phyloP scores from a whole-genome alignment of 1,140 invertebrate genomes.

The Drosophila sechellia region DNA sequence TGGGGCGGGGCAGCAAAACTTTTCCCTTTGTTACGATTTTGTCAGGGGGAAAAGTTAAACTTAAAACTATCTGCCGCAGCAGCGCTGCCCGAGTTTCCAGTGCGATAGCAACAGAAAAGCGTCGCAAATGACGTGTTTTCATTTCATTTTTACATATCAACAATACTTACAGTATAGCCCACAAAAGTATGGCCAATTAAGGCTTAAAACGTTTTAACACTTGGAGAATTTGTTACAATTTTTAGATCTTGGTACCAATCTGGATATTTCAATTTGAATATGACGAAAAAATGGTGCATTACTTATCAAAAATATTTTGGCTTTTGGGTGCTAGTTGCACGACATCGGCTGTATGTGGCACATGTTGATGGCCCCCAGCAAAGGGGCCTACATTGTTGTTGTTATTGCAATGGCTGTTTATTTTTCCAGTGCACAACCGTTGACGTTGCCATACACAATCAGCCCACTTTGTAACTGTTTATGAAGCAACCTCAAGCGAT shows the following conservation, averaged over 20 bases:
- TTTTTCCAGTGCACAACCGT: conserved; percentile 69
- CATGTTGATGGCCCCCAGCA: conserved; percentile 61
- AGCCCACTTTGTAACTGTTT: conserved; percentile 67
- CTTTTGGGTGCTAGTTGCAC: not conserved
- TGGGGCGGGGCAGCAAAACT: conserved; percentile 35
- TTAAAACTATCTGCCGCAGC: conserved; percentile 38
- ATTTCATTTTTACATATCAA: conserved; percentile 38
- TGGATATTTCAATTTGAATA: too few species aligned
- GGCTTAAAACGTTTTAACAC: too few species aligned
- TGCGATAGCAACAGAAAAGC: conserved; percentile 65
- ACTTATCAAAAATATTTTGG: not conserved
- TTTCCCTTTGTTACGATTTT: conserved; percentile 52
- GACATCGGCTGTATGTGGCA: conserved; percentile 16
- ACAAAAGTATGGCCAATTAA: not conserved
- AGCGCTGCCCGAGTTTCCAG: conserved; percentile 59
- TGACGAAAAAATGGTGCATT: too few species aligned
- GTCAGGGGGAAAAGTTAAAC: conserved; percentile 68
- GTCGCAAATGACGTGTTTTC: conserved; percentile 72
- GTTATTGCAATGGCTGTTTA: conserved; percentile 57
- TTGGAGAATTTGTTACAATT: too few species aligned
- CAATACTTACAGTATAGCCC: conserved; percentile 7
- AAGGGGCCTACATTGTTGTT: conserved; percentile 51
- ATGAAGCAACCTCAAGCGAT: conserved; percentile 68
- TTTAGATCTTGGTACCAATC: too few species aligned
- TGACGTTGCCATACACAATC: conserved; percentile 72